Percentiles rank a stretch among this genome's conserved stretches.
phyloP scores from a whole-genome alignment of 2,797 vertebrate genomes.

The Phoxinus dragarum region DNA sequence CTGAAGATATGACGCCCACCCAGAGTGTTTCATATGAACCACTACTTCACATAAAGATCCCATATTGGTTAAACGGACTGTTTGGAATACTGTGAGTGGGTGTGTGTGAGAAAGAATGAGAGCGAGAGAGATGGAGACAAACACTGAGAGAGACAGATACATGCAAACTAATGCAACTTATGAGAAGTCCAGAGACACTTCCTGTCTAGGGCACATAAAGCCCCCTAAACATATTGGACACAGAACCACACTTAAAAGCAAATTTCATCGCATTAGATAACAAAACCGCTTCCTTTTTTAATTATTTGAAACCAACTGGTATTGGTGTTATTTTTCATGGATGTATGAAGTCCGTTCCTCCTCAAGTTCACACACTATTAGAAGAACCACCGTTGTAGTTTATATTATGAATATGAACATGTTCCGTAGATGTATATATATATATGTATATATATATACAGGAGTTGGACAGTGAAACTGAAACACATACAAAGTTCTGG shows the following conservation, averaged over 20 bases:
- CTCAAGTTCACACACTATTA: background rate
- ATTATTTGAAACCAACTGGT: background rate
- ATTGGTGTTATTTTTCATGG: background rate
- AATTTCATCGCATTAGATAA: background rate
- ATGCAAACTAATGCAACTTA: constrained; percentile 7
- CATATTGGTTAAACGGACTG: constrained; percentile 31
- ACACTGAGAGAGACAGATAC: background rate
- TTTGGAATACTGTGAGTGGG: constrained; percentile 27
- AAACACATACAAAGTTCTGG: too few species aligned
- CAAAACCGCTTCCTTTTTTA: background rate
- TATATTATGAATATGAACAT: background rate
- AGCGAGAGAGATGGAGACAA: background rate
- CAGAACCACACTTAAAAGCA: background rate
- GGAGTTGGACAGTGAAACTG: too few species aligned
- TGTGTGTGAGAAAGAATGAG: constrained; percentile 32
- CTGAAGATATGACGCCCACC: constrained; percentile 43
- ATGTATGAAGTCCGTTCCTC: background rate
- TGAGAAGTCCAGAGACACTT: background rate
- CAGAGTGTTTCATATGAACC: constrained; percentile 35
- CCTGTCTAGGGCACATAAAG: background rate
- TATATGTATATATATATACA: too few species aligned
- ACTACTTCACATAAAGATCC: constrained; percentile 44
- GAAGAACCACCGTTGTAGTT: background rate
- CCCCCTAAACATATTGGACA: background rate
- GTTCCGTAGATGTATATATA: too few species aligned